A percentile compares a stretch with the other conserved stretches of the same genome.
These are phyloP conservation scores for Ancistrus triradiatus DNA, from an alignment of 2,113 vertebrate genomes.

Conservation along the genomic window DNA sequence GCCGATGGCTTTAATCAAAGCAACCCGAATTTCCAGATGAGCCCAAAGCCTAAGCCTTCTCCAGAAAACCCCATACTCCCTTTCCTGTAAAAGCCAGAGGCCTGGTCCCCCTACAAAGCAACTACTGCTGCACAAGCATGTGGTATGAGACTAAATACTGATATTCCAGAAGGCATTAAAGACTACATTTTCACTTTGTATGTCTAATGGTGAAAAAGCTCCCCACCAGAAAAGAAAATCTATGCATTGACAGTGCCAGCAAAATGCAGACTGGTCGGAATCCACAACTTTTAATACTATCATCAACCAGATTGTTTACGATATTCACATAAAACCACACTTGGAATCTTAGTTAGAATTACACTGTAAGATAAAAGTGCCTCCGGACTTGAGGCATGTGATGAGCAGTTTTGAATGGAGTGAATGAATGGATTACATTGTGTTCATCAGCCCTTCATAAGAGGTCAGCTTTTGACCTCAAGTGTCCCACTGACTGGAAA, in stretches of 20 bases:
- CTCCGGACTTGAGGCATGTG: not conserved
- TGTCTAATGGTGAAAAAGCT: no score
- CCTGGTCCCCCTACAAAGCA: conserved; percentile 12
- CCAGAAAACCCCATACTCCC: conserved; percentile 16
- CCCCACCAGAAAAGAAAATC: no score
- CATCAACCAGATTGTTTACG: conserved; percentile 11
- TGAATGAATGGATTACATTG: no score
- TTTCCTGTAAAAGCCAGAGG: conserved; percentile 20
- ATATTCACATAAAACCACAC: conserved; percentile 15
- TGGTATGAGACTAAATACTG: no score
- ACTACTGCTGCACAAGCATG: not conserved
- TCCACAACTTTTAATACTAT: conserved; percentile 11
- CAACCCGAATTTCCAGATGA: conserved; percentile 10
- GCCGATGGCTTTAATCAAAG: conserved; percentile 34
- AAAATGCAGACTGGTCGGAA: conserved; percentile 11
- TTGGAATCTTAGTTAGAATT: no score
- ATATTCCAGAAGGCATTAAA: no score
- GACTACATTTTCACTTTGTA: no score
- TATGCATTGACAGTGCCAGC: no score
- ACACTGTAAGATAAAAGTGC: not conserved
- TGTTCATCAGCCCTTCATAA: no score
- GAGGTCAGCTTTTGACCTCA: no score
- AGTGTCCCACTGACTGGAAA: no score
- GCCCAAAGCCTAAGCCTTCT: conserved; percentile 4
- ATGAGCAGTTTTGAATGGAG: not conserved